phyloP scores from a whole-genome alignment of 2,888 invertebrate species.

The Lasioglossum marginatum region DNA sequence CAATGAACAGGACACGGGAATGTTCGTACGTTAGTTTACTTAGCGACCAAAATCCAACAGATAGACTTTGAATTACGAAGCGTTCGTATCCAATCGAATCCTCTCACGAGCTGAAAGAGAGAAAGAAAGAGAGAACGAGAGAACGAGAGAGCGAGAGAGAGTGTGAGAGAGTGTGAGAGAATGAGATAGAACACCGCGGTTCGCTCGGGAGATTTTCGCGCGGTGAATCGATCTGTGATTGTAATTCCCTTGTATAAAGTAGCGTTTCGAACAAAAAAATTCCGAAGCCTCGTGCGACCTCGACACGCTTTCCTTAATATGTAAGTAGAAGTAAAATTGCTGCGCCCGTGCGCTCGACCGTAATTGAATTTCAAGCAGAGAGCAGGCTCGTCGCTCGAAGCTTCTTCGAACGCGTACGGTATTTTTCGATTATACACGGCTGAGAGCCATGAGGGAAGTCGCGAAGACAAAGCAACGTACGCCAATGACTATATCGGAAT shows the following conservation, averaged over 20 bases:
- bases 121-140: not conserved
- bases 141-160: not conserved
- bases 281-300: conserved; percentile 75
- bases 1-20: conserved; percentile 7
- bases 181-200: conserved; percentile 22
- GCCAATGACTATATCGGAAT: no score
- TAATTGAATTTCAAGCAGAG: conserved; percentile 29
- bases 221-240: conserved; percentile 78
- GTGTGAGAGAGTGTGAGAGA: conserved; percentile 22
- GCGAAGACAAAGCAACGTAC: not conserved
- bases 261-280: conserved; percentile 59
- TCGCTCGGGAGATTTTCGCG: conserved; percentile 44
- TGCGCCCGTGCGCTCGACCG: conserved; percentile 58
- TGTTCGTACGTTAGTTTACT: conserved; percentile 17
- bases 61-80: conserved; percentile 56
- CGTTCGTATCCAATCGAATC: conserved; percentile 38
- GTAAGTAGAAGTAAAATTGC: conserved; percentile 63
- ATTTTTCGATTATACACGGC: conserved; percentile 1
- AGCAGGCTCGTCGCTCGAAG: conserved; percentile 8
- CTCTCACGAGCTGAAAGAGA: conserved; percentile 24
- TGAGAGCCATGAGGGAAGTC: not conserved
- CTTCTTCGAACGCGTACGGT: conserved; percentile 3
- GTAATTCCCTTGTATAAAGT: conserved; percentile 76
- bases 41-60: conserved; percentile 31
- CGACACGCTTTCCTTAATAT: conserved; percentile 71